A percentile compares a stretch with the other conserved stretches of the same genome.
Evolutionary conservation across 2,797 vertebrate species (phyloP).

Genomic region (Microhierax caerulescens): DNA sequence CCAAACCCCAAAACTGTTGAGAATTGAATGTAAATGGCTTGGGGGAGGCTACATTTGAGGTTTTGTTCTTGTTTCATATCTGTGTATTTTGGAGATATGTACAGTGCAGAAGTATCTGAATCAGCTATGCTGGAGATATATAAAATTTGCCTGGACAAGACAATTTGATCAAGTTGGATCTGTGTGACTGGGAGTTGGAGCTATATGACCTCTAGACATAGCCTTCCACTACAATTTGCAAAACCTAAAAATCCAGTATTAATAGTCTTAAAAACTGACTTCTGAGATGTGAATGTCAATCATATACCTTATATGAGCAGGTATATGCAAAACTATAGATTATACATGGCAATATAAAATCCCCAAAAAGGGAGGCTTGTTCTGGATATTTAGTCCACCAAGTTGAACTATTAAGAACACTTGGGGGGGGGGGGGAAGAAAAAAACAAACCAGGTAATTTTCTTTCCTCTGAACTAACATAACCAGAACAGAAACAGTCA

Average conservation of each 20-base stretch:
- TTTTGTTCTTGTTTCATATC: background rate
- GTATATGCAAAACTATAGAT: background rate
- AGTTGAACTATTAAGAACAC: background rate
- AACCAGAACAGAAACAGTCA: background rate
- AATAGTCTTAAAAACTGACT: background rate
- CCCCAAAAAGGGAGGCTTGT: background rate
- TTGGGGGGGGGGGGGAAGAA: accelerated
- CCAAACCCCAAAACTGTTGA: background rate
- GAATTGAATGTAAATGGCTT: background rate
- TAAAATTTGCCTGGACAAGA: background rate
- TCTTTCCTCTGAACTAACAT: background rate
- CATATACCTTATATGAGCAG: background rate
- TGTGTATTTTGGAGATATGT: background rate
- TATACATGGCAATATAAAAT: background rate
- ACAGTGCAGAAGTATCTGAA: background rate
- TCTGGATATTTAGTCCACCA: background rate
- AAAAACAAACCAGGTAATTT: accelerated
- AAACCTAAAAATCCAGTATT: background rate
- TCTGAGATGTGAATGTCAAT: background rate
- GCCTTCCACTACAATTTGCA: background rate
- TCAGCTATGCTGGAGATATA: background rate
- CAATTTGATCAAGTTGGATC: background rate
- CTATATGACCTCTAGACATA: background rate
- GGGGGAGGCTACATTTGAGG: background rate
- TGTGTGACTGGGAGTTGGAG: background rate